These are phyloP conservation scores for Dromaius novaehollandiae DNA, from an alignment of 2,113 vertebrate genomes.

Conservation along the genomic window DNA sequence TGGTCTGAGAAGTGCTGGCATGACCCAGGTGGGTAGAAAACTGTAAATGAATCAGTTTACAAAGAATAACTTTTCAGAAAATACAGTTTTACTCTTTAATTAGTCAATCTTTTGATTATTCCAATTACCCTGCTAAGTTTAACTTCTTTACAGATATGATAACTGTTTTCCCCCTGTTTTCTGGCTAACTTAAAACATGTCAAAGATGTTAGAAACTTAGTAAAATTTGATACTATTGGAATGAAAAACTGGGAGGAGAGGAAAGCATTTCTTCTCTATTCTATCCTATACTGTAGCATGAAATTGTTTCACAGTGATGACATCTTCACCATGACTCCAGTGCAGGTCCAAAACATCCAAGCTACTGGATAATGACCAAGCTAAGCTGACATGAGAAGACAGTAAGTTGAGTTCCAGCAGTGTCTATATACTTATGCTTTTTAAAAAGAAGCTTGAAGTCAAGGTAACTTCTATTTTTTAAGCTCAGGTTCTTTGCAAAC, in stretches of 20 bases:
- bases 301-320: not conserved
- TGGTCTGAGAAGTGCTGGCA: conserved; percentile 69
- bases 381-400: not conserved
- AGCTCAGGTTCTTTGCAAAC: not conserved
- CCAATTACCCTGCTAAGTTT: not conserved
- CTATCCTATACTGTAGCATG: not conserved
- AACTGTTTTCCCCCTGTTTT: not conserved
- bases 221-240: not conserved
- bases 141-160: not conserved
- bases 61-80: not conserved
- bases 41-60: conserved; percentile 35
- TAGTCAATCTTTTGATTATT: not conserved
- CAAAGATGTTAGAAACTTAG: not conserved
- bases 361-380: not conserved
- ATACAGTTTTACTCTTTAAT: not conserved
- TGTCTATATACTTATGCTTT: not conserved
- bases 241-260: not conserved
- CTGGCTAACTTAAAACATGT: not conserved
- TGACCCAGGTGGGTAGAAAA: conserved; percentile 68
- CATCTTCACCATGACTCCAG: not conserved
- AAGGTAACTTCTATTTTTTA: not conserved
- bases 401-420: not conserved
- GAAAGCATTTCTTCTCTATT: not conserved
- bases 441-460: not conserved
- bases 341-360: not conserved